A percentile compares a stretch with the other conserved stretches of the same genome.
phyloP scores from a whole-genome alignment of 2,888 invertebrate species.

The Idaea straminata region DNA sequence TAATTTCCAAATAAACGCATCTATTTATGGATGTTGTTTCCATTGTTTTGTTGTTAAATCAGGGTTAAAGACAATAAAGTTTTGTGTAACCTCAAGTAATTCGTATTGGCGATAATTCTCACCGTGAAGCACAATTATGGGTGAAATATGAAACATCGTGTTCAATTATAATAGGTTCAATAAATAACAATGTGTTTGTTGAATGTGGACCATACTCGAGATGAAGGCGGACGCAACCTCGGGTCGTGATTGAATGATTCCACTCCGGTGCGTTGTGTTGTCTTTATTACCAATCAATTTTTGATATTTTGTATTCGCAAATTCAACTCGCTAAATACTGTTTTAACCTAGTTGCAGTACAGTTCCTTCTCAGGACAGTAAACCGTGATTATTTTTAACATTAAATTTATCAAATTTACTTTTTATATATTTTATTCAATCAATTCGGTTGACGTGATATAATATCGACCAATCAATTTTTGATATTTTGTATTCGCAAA shows the following conservation, averaged over 20 bases:
- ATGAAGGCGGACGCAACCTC: conserved; percentile 42
- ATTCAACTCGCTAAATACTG: neutral
- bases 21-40: neutral
- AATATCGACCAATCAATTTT: conserved; percentile 15
- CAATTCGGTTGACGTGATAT: neutral
- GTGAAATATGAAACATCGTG: conserved; percentile 33
- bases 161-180: conserved; percentile 45
- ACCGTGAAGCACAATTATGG: conserved; percentile 25
- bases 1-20: neutral
- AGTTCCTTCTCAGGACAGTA: neutral
- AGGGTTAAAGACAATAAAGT: neutral
- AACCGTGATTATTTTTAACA: neutral
- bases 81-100: neutral
- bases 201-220: conserved; percentile 42
- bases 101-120: conserved; percentile 11
- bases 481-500: conserved; percentile 5
- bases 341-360: neutral
- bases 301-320: conserved; percentile 5
- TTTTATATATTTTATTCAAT: neutral
- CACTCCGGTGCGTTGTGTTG: conserved; percentile 23
- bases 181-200: conserved; percentile 52
- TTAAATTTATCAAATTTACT: too few relatives aligned
- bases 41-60: neutral
- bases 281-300: conserved; percentile 16
- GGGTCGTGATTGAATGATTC: conserved; percentile 39